A percentile compares a stretch with the other conserved stretches of the same genome.
Conservation (phyloP, 2,888 invertebrate genomes). For the Pristionchus mayeri region DNA sequence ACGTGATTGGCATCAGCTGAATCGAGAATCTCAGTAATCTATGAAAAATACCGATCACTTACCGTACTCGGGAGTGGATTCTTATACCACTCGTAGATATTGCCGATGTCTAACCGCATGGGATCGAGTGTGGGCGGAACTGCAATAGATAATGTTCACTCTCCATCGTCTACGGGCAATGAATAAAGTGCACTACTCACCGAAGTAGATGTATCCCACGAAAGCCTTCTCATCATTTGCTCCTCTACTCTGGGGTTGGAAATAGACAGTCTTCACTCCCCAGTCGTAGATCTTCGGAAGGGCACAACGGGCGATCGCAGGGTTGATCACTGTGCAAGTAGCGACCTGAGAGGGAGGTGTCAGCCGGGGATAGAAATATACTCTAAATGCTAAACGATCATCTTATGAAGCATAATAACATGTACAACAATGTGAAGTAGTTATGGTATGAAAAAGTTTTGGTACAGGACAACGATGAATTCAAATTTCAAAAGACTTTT, state of each 20-base stretch:
- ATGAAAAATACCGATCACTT: slow-evolving; percentile 20
- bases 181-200: slow-evolving; percentile 51
- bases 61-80: slow-evolving; percentile 70
- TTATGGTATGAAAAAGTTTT: no score
- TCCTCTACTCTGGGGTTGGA: slow-evolving; percentile 73
- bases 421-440: no score
- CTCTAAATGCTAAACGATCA: no score
- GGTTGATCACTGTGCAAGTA: slow-evolving; percentile 71
- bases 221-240: slow-evolving; percentile 75
- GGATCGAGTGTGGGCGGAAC: slow-evolving; percentile 76
- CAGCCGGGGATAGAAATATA: no score
- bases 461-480: no score
- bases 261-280: slow-evolving; percentile 75
- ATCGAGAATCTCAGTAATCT: slow-evolving; percentile 31
- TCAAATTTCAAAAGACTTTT: no score
- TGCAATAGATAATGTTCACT: slow-evolving; percentile 53
- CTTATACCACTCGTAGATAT: slow-evolving; percentile 75
- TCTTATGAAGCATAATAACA: no score
- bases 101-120: slow-evolving; percentile 75
- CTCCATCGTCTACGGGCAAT: neutral
- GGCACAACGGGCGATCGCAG: slow-evolving; percentile 73
- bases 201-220: slow-evolving; percentile 76
- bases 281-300: slow-evolving; percentile 75
- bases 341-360: slow-evolving; percentile 60
- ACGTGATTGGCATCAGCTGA: slow-evolving; percentile 73